These are phyloP conservation scores for Drosophila yooni DNA, from an alignment of 2,888 invertebrate genomes.

Conservation along the genomic window DNA sequence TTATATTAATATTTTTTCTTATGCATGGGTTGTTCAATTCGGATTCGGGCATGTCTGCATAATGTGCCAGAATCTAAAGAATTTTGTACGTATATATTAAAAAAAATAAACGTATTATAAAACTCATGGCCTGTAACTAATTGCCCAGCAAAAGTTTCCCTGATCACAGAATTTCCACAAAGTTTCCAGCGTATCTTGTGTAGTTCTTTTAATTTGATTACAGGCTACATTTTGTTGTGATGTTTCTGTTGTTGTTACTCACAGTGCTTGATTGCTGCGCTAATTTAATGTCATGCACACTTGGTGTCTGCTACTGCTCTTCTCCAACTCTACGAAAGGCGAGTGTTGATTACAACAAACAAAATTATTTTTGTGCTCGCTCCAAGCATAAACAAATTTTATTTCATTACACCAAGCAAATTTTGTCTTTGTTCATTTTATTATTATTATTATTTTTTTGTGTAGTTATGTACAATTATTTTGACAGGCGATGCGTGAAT, in stretches of 20 bases:
- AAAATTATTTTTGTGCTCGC: conserved; percentile 39
- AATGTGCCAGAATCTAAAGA: conserved; percentile 19
- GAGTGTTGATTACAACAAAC: conserved; percentile 74
- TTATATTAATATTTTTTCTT: conserved; percentile 6
- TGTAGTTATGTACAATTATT: conserved; percentile 57
- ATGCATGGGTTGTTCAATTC: conserved; percentile 9
- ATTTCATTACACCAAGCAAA: conserved; percentile 59
- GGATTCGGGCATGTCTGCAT: conserved; percentile 15
- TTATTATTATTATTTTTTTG: conserved; percentile 26
- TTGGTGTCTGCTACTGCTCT: conserved; percentile 45
- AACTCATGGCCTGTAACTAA: conserved; percentile 73
- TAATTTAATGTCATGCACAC: conserved; percentile 75
- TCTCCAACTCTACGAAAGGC: conserved; percentile 27
- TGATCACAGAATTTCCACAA: conserved; percentile 31
- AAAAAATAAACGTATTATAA: conserved; percentile 13
- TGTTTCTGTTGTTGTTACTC: conserved; percentile 9
- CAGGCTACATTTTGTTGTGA: conserved; percentile 51
- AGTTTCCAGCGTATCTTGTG: conserved; percentile 20
- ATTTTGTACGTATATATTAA: conserved; percentile 23
- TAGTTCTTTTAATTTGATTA: conserved; percentile 72
- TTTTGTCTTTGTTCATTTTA: conserved; percentile 6
- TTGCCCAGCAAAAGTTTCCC: conserved; percentile 51
- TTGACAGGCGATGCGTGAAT: conserved; percentile 74
- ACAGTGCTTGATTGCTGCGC: conserved; percentile 61
- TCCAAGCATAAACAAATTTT: conserved; percentile 35